phyloP scores from a whole-genome alignment of 2,113 vertebrate species.

The Indri indri region DNA sequence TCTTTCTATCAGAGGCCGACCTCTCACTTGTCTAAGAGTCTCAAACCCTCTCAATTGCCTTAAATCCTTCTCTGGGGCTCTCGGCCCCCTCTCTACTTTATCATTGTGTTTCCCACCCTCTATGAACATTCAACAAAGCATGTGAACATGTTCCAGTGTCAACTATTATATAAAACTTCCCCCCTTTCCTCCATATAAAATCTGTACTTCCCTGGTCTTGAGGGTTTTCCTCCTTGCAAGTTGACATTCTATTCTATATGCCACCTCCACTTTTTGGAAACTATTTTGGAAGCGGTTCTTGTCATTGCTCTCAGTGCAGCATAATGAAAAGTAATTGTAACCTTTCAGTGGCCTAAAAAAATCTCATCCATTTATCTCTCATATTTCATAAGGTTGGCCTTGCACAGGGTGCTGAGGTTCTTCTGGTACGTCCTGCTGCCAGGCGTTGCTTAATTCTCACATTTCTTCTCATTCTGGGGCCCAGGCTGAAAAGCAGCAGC shows the following conservation, averaged over 20 bases:
- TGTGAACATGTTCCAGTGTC: background rate
- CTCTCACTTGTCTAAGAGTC: background rate
- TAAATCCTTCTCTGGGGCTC: background rate
- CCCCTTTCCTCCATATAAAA: background rate
- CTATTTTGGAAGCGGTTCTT: background rate
- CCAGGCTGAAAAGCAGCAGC: background rate
- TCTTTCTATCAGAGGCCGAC: background rate
- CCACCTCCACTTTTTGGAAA: background rate
- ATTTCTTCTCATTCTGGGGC: background rate
- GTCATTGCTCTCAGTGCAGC: background rate
- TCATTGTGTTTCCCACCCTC: background rate
- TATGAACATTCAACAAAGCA: background rate
- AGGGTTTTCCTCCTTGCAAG: too few relatives aligned
- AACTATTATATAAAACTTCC: background rate
- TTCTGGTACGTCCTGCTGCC: background rate
- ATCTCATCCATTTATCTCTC: background rate
- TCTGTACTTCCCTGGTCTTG: fast-evolving
- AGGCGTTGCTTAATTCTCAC: background rate
- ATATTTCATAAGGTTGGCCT: too few relatives aligned
- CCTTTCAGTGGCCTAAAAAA: background rate
- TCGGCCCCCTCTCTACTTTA: background rate
- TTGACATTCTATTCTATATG: background rate
- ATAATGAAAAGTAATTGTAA: background rate
- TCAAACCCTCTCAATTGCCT: background rate
- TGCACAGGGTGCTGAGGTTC: background rate